These are phyloP conservation scores for Ranitomeya variabilis DNA, from an alignment of 2,113 vertebrate genomes.

Conservation along the genomic window DNA sequence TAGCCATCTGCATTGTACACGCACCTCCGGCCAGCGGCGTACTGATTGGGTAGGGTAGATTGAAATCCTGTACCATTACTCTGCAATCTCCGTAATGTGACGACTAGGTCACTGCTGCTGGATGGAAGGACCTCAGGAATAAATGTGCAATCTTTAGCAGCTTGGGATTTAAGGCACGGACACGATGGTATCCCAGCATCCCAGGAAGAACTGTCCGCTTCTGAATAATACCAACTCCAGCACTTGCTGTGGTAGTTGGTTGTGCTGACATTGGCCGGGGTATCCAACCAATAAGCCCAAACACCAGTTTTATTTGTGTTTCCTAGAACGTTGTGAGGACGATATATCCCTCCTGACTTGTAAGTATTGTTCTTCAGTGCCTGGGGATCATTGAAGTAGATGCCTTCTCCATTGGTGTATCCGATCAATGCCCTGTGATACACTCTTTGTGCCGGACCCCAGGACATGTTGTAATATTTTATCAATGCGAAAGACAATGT, in stretches of 20 bases:
- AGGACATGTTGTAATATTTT: conserved; percentile 74
- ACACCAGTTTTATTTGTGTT: conserved; percentile 70
- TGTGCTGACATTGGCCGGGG: conserved; percentile 28
- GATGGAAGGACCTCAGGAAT: conserved; percentile 64
- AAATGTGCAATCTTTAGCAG: conserved; percentile 71
- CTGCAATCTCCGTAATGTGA: conserved; percentile 65
- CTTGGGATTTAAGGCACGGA: conserved; percentile 75
- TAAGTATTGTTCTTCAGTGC: conserved; percentile 69
- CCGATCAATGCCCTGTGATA: conserved; percentile 74
- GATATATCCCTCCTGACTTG: conserved; percentile 72
- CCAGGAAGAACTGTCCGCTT: conserved; percentile 72
- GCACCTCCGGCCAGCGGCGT: conserved; percentile 74
- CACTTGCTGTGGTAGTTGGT: conserved; percentile 67
- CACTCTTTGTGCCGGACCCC: conserved; percentile 74
- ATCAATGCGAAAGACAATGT: conserved; percentile 74
- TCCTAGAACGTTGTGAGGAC: conserved; percentile 72
- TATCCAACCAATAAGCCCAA: conserved; percentile 72
- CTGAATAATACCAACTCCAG: conserved; percentile 71
- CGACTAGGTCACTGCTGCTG: conserved; percentile 57
- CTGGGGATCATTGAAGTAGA: conserved; percentile 68
- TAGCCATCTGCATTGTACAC: conserved; percentile 75
- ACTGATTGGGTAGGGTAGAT: conserved; percentile 71
- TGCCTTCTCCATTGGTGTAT: conserved; percentile 72
- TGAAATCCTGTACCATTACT: conserved; percentile 65
- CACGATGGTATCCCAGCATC: conserved; percentile 65